These are phyloP conservation scores for Serinus canaria DNA, from an alignment of 2,113 vertebrate genomes.

Conservation along the genomic window DNA sequence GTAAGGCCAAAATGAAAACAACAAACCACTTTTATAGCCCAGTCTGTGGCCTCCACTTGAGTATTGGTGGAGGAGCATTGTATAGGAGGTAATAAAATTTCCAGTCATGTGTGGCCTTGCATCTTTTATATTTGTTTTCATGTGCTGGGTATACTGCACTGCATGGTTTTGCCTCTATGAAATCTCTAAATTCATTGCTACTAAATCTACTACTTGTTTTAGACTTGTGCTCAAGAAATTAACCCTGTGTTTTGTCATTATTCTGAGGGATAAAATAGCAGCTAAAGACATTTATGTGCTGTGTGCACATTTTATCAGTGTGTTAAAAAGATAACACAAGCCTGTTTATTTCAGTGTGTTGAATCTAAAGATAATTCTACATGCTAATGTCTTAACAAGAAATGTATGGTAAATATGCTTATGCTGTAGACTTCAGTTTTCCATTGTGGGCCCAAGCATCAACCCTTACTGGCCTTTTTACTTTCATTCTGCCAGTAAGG, in stretches of 20 bases:
- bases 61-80: not conserved
- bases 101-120: not conserved
- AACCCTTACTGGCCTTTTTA: not conserved
- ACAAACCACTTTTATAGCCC: not conserved
- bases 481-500: not conserved
- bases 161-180: not conserved
- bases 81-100: not conserved
- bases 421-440: not conserved
- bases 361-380: not conserved
- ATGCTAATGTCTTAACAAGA: not conserved
- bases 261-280: not conserved
- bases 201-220: not conserved
- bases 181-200: not conserved
- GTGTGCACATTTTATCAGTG: not conserved
- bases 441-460: not conserved
- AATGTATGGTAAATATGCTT: not conserved
- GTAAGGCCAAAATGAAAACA: not conserved
- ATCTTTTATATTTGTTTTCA: not conserved
- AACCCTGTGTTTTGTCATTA: not conserved
- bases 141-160: not conserved
- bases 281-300: not conserved
- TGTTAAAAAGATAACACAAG: not conserved
- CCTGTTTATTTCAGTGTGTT: not conserved
- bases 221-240: not conserved
- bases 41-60: not conserved